Percentiles rank a stretch among this genome's conserved stretches.
Conservation (phyloP, 2,113 vertebrate genomes). For the Rhea pennata region DNA sequence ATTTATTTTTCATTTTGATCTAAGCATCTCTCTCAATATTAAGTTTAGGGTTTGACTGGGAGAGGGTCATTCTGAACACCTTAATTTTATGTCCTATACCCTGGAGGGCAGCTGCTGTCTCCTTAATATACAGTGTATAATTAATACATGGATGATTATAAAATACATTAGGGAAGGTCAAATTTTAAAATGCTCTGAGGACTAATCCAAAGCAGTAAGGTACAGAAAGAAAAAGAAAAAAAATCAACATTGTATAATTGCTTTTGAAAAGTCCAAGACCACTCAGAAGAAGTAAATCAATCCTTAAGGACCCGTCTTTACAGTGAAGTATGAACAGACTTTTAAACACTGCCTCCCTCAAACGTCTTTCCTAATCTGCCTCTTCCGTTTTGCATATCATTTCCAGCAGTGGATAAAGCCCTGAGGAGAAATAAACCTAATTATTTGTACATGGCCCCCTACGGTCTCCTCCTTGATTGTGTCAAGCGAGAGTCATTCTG, state of each 20-base stretch:
- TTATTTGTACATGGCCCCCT: not conserved
- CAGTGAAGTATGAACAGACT: not conserved
- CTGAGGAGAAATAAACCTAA: constrained; percentile 3
- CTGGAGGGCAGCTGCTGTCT: not conserved
- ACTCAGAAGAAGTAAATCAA: not conserved
- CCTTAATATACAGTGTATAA: not conserved
- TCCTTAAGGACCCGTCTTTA: not conserved
- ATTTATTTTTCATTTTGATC: not conserved
- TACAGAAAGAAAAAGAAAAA: not conserved
- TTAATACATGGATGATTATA: not conserved
- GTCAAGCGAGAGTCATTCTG: not conserved
- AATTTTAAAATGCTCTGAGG: not conserved
- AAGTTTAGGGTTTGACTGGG: not conserved
- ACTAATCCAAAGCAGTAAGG: not conserved
- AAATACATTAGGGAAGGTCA: not conserved
- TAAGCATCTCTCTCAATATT: not conserved
- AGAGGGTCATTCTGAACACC: not conserved
- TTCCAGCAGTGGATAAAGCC: constrained; percentile 36
- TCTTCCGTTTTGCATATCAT: not conserved
- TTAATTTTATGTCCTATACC: not conserved
- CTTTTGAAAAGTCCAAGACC: not conserved
- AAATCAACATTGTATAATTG: not conserved
- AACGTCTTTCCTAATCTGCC: not conserved
- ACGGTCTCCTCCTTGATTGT: not conserved
- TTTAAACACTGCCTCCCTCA: not conserved